phyloP scores from a whole-genome alignment of 2,888 invertebrate genomes.

The Terebella lapidaria region DNA sequence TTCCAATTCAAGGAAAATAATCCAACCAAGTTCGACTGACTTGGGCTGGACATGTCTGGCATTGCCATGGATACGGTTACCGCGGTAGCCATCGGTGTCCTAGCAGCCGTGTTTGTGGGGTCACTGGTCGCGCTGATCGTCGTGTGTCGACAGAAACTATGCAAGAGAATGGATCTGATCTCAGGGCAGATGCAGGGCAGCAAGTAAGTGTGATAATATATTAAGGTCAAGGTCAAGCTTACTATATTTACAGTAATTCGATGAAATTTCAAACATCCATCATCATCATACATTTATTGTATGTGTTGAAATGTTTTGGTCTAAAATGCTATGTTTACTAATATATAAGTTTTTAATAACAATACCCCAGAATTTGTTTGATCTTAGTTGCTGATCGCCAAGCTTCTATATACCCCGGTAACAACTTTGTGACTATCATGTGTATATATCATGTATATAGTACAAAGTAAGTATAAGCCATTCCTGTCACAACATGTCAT shows the following conservation, averaged over 20 bases:
- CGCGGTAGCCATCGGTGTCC: conserved; percentile 64
- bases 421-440: no score
- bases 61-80: conserved; percentile 64
- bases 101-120: conserved; percentile 66
- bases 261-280: no score
- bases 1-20: no score
- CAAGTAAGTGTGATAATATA: conserved; percentile 28
- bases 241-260: background rate
- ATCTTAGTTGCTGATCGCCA: no score
- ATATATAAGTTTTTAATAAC: no score
- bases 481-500: no score
- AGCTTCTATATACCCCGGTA: no score
- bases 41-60: no score
- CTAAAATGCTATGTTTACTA: background rate
- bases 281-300: background rate
- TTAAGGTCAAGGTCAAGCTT: background rate
- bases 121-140: conserved; percentile 64
- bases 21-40: no score
- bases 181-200: conserved; percentile 35
- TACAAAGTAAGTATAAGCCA: no score
- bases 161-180: conserved; percentile 40
- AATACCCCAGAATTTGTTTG: no score
- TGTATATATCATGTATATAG: no score
- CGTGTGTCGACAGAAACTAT: conserved; percentile 60
- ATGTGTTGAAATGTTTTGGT: background rate